Conservation (phyloP, 2,113 vertebrate species). For the Cygnus atratus region DNA sequence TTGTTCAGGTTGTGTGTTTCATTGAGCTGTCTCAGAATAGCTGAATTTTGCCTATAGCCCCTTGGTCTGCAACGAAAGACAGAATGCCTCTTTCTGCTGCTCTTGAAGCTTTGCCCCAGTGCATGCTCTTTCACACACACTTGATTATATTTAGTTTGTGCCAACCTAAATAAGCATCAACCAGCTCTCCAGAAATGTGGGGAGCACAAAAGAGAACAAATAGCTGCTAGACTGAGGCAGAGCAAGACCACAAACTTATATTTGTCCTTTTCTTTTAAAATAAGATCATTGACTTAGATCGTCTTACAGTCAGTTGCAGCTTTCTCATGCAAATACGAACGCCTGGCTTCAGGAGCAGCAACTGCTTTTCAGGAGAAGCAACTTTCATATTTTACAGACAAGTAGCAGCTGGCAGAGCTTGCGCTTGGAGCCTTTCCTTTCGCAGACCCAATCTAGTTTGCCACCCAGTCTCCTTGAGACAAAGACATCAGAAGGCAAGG, state of each 20-base stretch:
- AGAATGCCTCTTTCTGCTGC: background rate
- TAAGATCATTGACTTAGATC: background rate
- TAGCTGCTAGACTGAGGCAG: constrained; percentile 11
- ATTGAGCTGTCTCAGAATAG: constrained; percentile 56
- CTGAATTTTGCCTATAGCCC: constrained; percentile 45
- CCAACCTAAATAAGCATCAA: background rate
- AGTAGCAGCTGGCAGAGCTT: constrained; percentile 34
- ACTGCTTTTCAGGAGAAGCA: background rate
- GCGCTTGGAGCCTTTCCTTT: background rate
- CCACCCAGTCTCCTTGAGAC: background rate
- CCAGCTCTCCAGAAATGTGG: background rate
- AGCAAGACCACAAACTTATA: constrained; percentile 10
- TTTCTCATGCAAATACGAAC: background rate
- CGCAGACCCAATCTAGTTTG: background rate
- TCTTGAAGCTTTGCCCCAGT: background rate
- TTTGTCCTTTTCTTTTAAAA: constrained; percentile 25
- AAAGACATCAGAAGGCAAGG: background rate
- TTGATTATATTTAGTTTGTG: constrained; percentile 16
- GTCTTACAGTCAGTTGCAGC: background rate
- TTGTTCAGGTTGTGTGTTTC: constrained; percentile 70
- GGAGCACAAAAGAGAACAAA: constrained; percentile 1
- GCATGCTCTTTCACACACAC: background rate
- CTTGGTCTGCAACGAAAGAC: background rate
- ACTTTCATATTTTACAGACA: background rate
- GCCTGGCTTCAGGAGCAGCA: constrained; percentile 19